Percentiles rank a stretch among this genome's conserved stretches.
Conservation (phyloP, 2,888 invertebrate genomes). For the Xestoiulus laeticollis region DNA sequence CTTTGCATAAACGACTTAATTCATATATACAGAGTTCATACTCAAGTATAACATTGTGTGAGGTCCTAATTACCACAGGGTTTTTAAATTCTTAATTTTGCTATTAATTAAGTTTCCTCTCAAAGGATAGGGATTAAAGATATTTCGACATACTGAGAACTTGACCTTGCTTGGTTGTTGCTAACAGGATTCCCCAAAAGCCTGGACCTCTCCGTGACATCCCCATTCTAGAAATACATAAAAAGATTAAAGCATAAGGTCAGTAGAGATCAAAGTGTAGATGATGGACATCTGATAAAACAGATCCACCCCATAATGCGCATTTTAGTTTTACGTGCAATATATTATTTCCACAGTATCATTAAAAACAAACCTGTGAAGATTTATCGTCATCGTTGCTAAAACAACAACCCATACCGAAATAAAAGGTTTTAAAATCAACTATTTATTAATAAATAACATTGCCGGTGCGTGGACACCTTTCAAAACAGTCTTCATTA, state of each 20-base stretch:
- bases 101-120: too few relatives aligned
- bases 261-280: not conserved
- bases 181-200: slow-evolving; percentile 79
- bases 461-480: not conserved
- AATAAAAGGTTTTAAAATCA: not conserved
- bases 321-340: not conserved
- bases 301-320: not conserved
- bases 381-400: slow-evolving; percentile 49
- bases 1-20: too few relatives aligned
- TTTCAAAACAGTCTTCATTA: not conserved
- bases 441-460: slow-evolving; percentile 10
- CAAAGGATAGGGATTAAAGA: too few relatives aligned
- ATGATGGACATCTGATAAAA: not conserved
- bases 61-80: too few relatives aligned
- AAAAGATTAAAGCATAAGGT: slow-evolving; percentile 12
- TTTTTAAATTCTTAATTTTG: too few relatives aligned
- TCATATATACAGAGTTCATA: too few relatives aligned
- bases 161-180: slow-evolving; percentile 69
- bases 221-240: slow-evolving; percentile 62
- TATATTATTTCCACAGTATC: not conserved
- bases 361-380: slow-evolving; percentile 36
- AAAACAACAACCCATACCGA: slow-evolving; percentile 50
- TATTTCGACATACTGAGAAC: slow-evolving; percentile 48
- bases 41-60: too few relatives aligned
- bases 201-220: slow-evolving; percentile 79